phyloP scores from a whole-genome alignment of 2,888 invertebrate genomes.

The Morpho achilles region DNA sequence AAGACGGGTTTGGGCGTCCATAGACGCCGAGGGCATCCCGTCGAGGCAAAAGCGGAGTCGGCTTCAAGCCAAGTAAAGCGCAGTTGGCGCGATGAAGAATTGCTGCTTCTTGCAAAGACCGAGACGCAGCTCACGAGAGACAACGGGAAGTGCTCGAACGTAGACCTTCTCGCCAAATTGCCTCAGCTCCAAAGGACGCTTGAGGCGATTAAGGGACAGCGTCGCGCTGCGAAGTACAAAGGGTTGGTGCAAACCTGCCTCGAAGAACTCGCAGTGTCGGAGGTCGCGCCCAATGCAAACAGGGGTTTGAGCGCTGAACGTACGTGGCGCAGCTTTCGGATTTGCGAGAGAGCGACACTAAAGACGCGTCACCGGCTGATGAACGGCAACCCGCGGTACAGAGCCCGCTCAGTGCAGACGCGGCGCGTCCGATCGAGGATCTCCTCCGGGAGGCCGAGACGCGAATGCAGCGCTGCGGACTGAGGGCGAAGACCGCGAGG shows the following conservation, averaged over 20 bases:
- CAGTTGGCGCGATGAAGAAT: constrained; percentile 26
- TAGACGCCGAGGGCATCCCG: constrained; percentile 22
- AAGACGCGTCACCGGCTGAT: constrained; percentile 3
- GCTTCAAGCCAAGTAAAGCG: constrained; percentile 25
- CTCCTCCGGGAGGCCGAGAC: constrained; percentile 11
- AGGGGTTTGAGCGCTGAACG: not conserved
- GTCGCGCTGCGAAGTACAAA: too few species aligned
- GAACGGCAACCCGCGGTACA: not conserved
- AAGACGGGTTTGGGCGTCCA: constrained; percentile 25
- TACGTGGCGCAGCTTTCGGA: not conserved
- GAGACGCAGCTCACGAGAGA: constrained; percentile 23
- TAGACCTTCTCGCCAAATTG: constrained; percentile 14
- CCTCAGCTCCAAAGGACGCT: constrained; percentile 18
- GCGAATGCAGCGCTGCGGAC: constrained; percentile 2
- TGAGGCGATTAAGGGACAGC: too few species aligned
- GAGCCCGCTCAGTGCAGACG: not conserved
- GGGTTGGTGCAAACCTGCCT: too few species aligned
- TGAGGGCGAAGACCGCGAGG: constrained; percentile 6
- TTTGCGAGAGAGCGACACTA: not conserved
- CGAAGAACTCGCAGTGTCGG: too few species aligned
- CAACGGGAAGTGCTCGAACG: constrained; percentile 14
- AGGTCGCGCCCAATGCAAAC: too few species aligned
- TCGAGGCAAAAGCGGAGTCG: constrained; percentile 23
- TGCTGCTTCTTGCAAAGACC: constrained; percentile 21
- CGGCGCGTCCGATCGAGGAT: not conserved